These are phyloP conservation scores for Bombus balteatus DNA, from an alignment of 1,140 invertebrate species.

Conservation along the genomic window DNA sequence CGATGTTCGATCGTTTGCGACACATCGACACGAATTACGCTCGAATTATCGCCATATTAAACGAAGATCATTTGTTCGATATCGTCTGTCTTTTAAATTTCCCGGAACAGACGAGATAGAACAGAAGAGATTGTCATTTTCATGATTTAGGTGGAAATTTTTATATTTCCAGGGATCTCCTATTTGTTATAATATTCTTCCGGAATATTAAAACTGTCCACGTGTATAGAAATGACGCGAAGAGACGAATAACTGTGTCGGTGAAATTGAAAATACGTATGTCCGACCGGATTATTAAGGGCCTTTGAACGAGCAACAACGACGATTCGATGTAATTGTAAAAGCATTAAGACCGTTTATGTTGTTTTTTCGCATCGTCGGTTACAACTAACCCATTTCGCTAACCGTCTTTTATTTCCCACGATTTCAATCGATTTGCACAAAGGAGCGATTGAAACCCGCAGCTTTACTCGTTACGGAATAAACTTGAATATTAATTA, in stretches of 20 bases:
- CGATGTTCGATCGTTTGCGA: background rate
- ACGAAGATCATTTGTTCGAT: background rate
- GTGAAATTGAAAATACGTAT: constrained; percentile 11
- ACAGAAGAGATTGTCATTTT: too few species aligned
- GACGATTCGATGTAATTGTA: background rate
- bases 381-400: background rate
- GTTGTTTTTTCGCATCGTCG: background rate
- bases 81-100: background rate
- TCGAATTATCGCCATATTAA: background rate
- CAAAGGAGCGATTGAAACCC: background rate
- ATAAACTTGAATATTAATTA: background rate
- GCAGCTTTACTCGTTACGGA: background rate
- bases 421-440: background rate
- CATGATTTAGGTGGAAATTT: too few species aligned
- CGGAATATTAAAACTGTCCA: too few species aligned
- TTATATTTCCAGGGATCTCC: too few species aligned
- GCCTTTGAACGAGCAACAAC: background rate
- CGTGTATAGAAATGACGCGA: too few species aligned
- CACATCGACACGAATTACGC: background rate
- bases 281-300: background rate
- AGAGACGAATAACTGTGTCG: background rate
- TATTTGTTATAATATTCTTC: too few species aligned
- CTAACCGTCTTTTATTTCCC: background rate
- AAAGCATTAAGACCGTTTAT: background rate
- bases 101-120: too few species aligned